Evolutionary conservation across 2,888 invertebrate species (phyloP).

Genomic region (Catocala fraxini): DNA sequence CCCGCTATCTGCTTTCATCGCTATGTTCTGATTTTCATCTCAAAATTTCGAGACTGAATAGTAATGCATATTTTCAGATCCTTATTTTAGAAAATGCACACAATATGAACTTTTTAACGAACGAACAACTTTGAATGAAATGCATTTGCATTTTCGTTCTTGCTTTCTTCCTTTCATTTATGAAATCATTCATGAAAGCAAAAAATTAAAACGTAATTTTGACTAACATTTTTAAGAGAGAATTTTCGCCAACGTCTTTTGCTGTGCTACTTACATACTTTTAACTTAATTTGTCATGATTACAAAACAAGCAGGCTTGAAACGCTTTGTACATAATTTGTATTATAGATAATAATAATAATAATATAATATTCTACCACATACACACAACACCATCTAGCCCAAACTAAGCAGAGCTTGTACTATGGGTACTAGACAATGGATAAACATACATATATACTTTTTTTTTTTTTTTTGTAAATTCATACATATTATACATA

Average conservation of each 20-base stretch:
- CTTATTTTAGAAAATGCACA: slow-evolving; percentile 1
- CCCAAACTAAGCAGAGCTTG: too few relatives aligned
- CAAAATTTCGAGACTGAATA: not conserved
- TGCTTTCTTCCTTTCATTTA: not conserved
- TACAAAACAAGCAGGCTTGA: too few relatives aligned
- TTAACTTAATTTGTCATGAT: too few relatives aligned
- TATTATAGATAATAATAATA: too few relatives aligned
- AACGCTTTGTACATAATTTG: too few relatives aligned
- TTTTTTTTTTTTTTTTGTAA: too few relatives aligned
- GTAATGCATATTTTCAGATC: slow-evolving; percentile 1
- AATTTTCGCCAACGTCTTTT: not conserved
- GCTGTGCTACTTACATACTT: not conserved
- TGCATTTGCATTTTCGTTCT: not conserved
- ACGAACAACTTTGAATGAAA: not conserved
- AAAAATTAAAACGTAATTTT: slow-evolving; percentile 1
- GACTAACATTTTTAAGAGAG: not conserved
- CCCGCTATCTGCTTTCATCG: not conserved
- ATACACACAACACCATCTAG: too few relatives aligned
- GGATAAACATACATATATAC: too few relatives aligned
- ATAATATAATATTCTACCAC: too few relatives aligned
- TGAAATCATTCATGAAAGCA: not conserved
- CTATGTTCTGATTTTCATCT: not conserved
- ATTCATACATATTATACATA: too few relatives aligned
- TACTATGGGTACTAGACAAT: too few relatives aligned
- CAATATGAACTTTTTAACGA: slow-evolving; percentile 1